Evolutionary conservation across 1,140 invertebrate species (phyloP).

Genomic region (Caenorhabditis latens): DNA sequence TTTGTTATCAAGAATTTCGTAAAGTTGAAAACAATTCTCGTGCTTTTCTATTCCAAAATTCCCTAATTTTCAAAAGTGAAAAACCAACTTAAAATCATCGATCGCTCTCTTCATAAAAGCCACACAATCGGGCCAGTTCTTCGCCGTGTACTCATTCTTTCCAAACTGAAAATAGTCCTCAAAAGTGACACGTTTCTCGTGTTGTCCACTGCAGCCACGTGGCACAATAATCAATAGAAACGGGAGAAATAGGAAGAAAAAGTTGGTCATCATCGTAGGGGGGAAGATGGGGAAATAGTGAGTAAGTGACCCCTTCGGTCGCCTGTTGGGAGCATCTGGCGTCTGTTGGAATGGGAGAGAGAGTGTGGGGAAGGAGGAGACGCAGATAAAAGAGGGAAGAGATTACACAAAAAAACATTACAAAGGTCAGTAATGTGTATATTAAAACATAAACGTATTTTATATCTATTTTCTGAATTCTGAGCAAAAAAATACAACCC

Average conservation of each 20-base stretch:
- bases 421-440: no score
- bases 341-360: background rate
- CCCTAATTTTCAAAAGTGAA: background rate
- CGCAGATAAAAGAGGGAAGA: background rate
- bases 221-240: background rate
- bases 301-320: background rate
- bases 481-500: no score
- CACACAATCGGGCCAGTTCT: slow-evolving; percentile 57
- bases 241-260: background rate
- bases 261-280: background rate
- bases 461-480: no score
- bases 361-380: background rate
- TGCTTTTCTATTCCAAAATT: background rate
- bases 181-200: slow-evolving; percentile 50
- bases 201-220: background rate
- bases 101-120: slow-evolving; percentile 60
- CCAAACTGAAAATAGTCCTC: slow-evolving; percentile 58
- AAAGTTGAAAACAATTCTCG: no score
- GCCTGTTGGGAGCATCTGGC: slow-evolving; percentile 6
- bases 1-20: no score
- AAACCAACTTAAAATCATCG: slow-evolving; percentile 61
- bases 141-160: slow-evolving; percentile 53
- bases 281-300: background rate
- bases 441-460: no score
- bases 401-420: background rate